Conservation (phyloP, 2,888 invertebrate species). For the Chalcis sispes region DNA sequence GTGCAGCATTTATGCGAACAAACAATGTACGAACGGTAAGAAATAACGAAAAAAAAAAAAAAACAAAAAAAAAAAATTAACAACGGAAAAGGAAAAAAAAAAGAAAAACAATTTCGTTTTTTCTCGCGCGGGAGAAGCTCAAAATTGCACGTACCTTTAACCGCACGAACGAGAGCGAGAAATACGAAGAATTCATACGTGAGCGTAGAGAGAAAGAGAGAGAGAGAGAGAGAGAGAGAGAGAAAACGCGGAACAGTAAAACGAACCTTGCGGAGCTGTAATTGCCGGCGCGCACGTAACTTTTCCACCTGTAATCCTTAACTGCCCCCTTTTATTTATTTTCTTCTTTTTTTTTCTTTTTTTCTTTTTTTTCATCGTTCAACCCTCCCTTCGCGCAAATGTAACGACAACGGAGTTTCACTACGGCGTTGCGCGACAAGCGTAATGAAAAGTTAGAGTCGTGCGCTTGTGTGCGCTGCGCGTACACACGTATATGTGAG, state of each 20-base stretch:
- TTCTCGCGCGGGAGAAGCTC: background rate
- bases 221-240: background rate
- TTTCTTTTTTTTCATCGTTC: conserved; percentile 18
- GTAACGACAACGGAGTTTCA: conserved; percentile 51
- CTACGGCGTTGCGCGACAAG: too few relatives aligned
- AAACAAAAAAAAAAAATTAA: conserved; percentile 22
- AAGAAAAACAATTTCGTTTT: conserved; percentile 12
- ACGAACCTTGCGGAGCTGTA: conserved; percentile 14
- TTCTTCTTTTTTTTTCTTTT: background rate
- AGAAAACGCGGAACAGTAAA: too few relatives aligned
- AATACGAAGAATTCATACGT: conserved; percentile 27
- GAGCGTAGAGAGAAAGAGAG: background rate
- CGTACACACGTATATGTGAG: background rate
- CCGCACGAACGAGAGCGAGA: conserved; percentile 20
- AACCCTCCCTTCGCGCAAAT: background rate
- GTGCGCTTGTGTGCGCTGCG: too few relatives aligned
- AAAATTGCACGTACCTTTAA: conserved; percentile 7
- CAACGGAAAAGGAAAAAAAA: conserved; percentile 1
- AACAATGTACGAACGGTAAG: too few relatives aligned
- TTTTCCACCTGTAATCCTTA: conserved; percentile 27
- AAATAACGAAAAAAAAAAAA: background rate
- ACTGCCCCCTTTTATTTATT: background rate
- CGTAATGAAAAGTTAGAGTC: conserved; percentile 47
- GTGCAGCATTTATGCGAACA: too few relatives aligned
- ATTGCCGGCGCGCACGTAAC: conserved; percentile 51